phyloP scores from a whole-genome alignment of 53 echinoderm and acorn worm genomes.

The Stichopus horrens region DNA sequence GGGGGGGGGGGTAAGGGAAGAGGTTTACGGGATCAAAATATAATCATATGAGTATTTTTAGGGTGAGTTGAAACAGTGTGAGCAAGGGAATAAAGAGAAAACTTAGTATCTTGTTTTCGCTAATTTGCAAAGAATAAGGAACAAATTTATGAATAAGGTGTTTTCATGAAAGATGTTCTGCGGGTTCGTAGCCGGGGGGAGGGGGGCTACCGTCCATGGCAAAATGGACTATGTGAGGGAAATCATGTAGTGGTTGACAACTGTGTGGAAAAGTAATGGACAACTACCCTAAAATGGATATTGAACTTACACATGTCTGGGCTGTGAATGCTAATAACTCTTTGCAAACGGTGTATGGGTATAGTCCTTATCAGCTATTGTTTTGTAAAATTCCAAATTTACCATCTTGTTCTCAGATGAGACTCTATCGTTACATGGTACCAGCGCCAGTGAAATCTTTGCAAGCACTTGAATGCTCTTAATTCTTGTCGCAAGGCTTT shows the following conservation, averaged over 20 bases:
- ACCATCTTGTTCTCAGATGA: slow-evolving; percentile 17
- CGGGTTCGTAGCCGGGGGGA: no score
- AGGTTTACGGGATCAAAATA: neutral
- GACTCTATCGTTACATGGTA: neutral
- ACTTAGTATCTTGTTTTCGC: no score
- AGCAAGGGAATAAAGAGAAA: neutral
- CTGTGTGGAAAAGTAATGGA: slow-evolving; percentile 26
- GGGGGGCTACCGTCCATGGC: slow-evolving; percentile 20
- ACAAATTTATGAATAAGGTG: no score
- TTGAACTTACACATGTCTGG: slow-evolving; percentile 19
- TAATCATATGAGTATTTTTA: neutral
- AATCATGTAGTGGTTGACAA: slow-evolving; percentile 37
- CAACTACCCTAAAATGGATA: slow-evolving; percentile 33
- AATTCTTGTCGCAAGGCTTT: slow-evolving; percentile 51
- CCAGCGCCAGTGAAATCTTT: slow-evolving; percentile 37
- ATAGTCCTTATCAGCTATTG: slow-evolving; percentile 30
- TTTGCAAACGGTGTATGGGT: slow-evolving; percentile 28
- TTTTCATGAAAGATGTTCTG: no score
- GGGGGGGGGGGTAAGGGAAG: neutral
- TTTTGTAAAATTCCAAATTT: slow-evolving; percentile 13
- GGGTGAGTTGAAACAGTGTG: neutral
- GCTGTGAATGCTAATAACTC: slow-evolving; percentile 35
- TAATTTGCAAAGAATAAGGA: no score
- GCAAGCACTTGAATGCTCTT: slow-evolving; percentile 50
- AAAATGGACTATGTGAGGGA: slow-evolving; percentile 39